phyloP scores from a whole-genome alignment of 1,140 invertebrate genomes.

The Papilio glaucus region DNA sequence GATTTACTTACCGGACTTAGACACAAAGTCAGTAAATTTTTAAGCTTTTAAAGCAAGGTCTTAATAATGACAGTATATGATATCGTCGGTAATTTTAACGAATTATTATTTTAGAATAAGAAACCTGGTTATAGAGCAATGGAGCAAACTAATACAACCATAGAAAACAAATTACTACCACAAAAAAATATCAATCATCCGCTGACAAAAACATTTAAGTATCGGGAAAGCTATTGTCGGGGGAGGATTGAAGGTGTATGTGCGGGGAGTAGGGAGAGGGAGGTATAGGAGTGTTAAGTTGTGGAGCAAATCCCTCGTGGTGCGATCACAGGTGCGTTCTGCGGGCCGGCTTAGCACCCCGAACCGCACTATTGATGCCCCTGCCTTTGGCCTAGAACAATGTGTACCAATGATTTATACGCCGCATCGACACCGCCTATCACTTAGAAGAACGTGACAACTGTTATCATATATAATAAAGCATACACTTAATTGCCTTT shows the following conservation, averaged over 20 bases:
- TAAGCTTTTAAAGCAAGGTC: too few relatives aligned
- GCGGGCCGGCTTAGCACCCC: slow-evolving; percentile 49
- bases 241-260: slow-evolving; percentile 30
- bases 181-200: slow-evolving; percentile 25
- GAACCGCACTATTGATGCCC: slow-evolving; percentile 50
- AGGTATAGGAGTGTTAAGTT: slow-evolving; percentile 42
- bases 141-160: neutral
- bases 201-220: slow-evolving; percentile 18
- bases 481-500: too few relatives aligned
- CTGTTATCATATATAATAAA: neutral
- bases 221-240: slow-evolving; percentile 9
- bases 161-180: slow-evolving; percentile 8
- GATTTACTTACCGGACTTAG: too few relatives aligned
- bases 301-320: slow-evolving; percentile 43
- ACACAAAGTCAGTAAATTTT: too few relatives aligned
- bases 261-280: slow-evolving; percentile 8
- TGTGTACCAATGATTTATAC: slow-evolving; percentile 47
- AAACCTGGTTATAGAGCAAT: neutral
- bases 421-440: neutral
- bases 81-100: neutral
- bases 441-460: neutral
- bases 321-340: slow-evolving; percentile 57
- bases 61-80: neutral
- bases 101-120: neutral
- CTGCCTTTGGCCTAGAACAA: slow-evolving; percentile 1